Conservation (phyloP, 2,113 vertebrate species). For the Rutilus rutilus region DNA sequence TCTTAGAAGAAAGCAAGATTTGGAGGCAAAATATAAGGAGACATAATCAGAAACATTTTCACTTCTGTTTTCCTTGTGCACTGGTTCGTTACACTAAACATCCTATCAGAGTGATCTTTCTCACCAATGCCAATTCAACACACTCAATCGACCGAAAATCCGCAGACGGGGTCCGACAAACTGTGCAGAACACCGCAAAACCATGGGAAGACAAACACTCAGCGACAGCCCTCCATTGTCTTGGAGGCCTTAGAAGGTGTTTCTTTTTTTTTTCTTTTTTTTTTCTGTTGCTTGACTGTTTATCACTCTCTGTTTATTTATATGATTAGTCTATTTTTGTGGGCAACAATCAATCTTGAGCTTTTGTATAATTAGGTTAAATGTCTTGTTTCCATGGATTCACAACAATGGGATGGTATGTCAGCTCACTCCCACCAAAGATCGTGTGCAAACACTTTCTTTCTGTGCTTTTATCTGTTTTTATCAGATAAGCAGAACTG, state of each 20-base stretch:
- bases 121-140: background rate
- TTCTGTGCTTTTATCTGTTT: background rate
- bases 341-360: background rate
- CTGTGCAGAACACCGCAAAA: background rate
- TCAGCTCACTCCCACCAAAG: background rate
- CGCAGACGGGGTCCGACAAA: background rate
- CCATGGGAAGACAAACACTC: background rate
- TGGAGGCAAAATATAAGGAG: background rate
- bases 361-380: conserved; percentile 10
- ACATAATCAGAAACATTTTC: background rate
- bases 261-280: background rate
- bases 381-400: conserved; percentile 6
- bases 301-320: background rate
- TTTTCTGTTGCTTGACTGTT: background rate
- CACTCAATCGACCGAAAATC: background rate
- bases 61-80: background rate
- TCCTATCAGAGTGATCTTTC: background rate
- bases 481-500: background rate
- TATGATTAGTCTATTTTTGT: background rate
- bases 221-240: too few relatives aligned
- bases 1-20: background rate
- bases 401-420: background rate
- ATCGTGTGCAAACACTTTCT: background rate
- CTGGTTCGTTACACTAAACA: background rate
- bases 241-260: background rate